Evolutionary conservation across 2,888 invertebrate genomes (phyloP).

Genomic region (Drosophila mayaguana): DNA sequence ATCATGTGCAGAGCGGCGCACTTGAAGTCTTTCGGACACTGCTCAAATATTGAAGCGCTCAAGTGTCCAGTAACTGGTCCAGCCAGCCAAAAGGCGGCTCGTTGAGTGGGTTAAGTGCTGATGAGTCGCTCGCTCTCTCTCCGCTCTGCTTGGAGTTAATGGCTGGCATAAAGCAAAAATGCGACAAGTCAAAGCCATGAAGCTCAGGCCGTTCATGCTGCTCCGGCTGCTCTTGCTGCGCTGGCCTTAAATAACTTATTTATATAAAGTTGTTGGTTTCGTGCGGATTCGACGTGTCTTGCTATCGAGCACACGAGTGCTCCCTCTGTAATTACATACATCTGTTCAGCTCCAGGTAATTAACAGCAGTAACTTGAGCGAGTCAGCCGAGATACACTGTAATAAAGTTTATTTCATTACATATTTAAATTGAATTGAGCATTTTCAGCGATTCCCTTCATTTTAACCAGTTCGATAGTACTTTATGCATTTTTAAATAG

Average conservation of each 20-base stretch:
- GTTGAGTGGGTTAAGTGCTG: slow-evolving; percentile 57
- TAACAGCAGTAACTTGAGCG: slow-evolving; percentile 19
- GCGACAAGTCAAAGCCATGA: slow-evolving; percentile 42
- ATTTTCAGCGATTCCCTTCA: background rate
- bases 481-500: background rate
- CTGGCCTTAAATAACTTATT: slow-evolving; percentile 40
- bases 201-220: slow-evolving; percentile 30
- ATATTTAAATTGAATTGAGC: background rate
- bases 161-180: slow-evolving; percentile 57
- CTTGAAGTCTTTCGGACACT: slow-evolving; percentile 37
- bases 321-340: slow-evolving; percentile 17
- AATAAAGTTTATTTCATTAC: background rate
- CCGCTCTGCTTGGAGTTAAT: slow-evolving; percentile 47
- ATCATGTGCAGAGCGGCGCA: slow-evolving; percentile 52
- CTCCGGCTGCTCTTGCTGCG: slow-evolving; percentile 32
- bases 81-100: slow-evolving; percentile 32
- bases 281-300: slow-evolving; percentile 19
- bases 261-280: slow-evolving; percentile 7
- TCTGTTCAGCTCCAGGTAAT: slow-evolving; percentile 20
- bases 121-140: slow-evolving; percentile 49
- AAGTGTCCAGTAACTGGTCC: slow-evolving; percentile 30
- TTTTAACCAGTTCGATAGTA: background rate
- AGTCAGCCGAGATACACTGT: background rate
- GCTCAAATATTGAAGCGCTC: slow-evolving; percentile 49
- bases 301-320: slow-evolving; percentile 13